phyloP scores from a whole-genome alignment of 1,140 invertebrate species.

The Piezodorus guildinii region DNA sequence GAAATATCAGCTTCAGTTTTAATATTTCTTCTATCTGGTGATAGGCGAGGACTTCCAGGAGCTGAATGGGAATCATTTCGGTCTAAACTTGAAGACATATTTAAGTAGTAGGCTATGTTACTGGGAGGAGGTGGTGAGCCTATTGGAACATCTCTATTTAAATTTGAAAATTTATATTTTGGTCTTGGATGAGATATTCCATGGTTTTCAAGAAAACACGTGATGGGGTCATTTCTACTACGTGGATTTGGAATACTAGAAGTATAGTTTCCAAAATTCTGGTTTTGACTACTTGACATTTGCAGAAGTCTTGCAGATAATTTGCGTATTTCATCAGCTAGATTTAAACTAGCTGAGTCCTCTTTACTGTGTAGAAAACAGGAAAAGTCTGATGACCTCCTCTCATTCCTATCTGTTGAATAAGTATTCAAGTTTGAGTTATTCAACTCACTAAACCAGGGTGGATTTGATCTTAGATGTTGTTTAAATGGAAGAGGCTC shows the following conservation, averaged over 20 bases:
- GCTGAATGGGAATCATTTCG: conserved; percentile 3
- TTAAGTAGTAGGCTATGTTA: conserved; percentile 26
- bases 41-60: not conserved
- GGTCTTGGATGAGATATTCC: conserved; percentile 22
- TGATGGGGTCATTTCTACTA: conserved; percentile 18
- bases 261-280: conserved; percentile 23
- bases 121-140: conserved; percentile 26
- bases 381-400: conserved; percentile 61
- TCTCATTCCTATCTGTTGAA: conserved; percentile 38
- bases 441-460: conserved; percentile 18
- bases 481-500: conserved; percentile 1
- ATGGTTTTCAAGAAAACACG: conserved; percentile 21
- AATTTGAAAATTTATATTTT: conserved; percentile 29
- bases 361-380: conserved; percentile 46
- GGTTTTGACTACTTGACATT: conserved; percentile 45
- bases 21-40: not conserved
- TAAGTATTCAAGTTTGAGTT: not conserved
- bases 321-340: conserved; percentile 68
- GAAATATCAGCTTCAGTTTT: too few species aligned
- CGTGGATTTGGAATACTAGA: not conserved
- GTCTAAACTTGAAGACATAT: not conserved
- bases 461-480: conserved; percentile 12
- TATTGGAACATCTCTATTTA: conserved; percentile 29
- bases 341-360: conserved; percentile 42
- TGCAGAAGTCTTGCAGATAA: conserved; percentile 61